Evolutionary conservation across 2,888 invertebrate species (phyloP).

Genomic region (Acrocera orbiculus): DNA sequence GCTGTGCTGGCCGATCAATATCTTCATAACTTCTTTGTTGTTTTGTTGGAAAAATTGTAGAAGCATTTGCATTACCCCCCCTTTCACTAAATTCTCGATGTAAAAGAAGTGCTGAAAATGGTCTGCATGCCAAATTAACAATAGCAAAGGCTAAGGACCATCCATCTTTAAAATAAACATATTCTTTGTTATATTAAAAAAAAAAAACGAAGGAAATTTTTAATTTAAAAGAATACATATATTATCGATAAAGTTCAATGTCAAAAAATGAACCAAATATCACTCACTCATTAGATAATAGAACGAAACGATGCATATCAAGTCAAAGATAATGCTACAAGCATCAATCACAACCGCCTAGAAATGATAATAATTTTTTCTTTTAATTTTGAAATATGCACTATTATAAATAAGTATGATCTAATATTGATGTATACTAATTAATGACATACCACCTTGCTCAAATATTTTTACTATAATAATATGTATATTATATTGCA

Average conservation of each 20-base stretch:
- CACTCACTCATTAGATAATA: slow-evolving; percentile 27
- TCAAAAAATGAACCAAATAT: background rate
- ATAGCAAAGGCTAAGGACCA: slow-evolving; percentile 29
- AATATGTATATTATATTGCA: too few relatives aligned
- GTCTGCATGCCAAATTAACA: slow-evolving; percentile 25
- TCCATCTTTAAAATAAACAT: slow-evolving; percentile 19
- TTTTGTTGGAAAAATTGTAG: slow-evolving; percentile 25
- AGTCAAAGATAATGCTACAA: slow-evolving; percentile 29
- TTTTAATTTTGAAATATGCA: too few relatives aligned
- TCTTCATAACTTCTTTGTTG: slow-evolving; percentile 31
- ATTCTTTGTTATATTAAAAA: slow-evolving; percentile 1
- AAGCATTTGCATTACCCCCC: slow-evolving; percentile 21
- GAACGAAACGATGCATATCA: slow-evolving; percentile 25
- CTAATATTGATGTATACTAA: too few relatives aligned
- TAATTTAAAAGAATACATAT: slow-evolving; percentile 1
- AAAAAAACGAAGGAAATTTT: background rate
- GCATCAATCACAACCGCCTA: slow-evolving; percentile 30
- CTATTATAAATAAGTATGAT: too few relatives aligned
- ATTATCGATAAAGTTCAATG: background rate
- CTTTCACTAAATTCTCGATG: slow-evolving; percentile 28
- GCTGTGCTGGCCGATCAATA: slow-evolving; percentile 28
- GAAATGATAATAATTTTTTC: slow-evolving; percentile 10
- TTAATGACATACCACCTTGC: too few relatives aligned
- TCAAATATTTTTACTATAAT: too few relatives aligned
- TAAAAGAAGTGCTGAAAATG: slow-evolving; percentile 24